Conservation (phyloP, 2,888 invertebrate species). For the Didymodactylos carnosus region DNA sequence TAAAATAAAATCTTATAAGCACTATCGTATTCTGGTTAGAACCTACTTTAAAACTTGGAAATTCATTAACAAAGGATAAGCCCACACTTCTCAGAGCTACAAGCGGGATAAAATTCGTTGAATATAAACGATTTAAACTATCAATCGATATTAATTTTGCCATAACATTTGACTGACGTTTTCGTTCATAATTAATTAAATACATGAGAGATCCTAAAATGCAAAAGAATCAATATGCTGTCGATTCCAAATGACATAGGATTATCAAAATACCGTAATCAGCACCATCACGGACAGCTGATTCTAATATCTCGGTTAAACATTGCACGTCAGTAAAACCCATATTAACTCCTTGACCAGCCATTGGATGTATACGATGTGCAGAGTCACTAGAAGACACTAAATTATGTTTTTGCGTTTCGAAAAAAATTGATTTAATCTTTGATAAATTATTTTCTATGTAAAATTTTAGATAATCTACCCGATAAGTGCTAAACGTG, state of each 20-base stretch:
- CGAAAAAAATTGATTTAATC: not conserved
- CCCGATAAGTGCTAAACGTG: slow-evolving; percentile 67
- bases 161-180: slow-evolving; percentile 62
- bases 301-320: not conserved
- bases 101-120: slow-evolving; percentile 43
- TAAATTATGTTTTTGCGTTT: not conserved
- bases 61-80: slow-evolving; percentile 55
- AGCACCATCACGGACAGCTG: not conserved
- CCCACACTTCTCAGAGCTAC: slow-evolving; percentile 63
- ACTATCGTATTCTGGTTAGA: not conserved
- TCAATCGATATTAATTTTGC: slow-evolving; percentile 71
- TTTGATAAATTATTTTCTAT: not conserved
- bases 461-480: slow-evolving; percentile 32
- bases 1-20: not conserved
- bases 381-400: slow-evolving; percentile 36
- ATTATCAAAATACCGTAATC: slow-evolving; percentile 2
- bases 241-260: not conserved
- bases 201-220: slow-evolving; percentile 47
- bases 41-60: slow-evolving; percentile 51
- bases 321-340: slow-evolving; percentile 11
- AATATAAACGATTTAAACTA: slow-evolving; percentile 62
- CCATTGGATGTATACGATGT: slow-evolving; percentile 70
- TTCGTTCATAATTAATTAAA: slow-evolving; percentile 61
- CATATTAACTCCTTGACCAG: slow-evolving; percentile 82
- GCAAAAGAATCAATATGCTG: not conserved